Evolutionary conservation across 2,797 vertebrate species (phyloP), one percentile per base, ranked within the genome.

Genomic region (Rhincodon typus): DNA sequence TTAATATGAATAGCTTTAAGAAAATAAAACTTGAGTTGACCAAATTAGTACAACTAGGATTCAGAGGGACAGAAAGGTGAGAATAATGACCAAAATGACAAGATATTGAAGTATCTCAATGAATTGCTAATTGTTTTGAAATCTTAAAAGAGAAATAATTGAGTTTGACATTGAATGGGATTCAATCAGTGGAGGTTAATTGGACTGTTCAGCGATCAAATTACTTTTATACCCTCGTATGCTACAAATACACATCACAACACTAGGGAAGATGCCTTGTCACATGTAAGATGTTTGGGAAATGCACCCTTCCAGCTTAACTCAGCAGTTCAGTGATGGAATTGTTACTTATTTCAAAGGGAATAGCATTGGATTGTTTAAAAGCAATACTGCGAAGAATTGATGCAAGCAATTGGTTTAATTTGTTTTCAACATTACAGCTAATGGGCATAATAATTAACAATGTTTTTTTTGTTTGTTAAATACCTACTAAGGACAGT

Each of bases 111-210:
- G 4, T 42, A 82, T 82, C 53, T 62, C 86, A 57, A 93, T 66
- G 53, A 91, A n/a, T 62, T 91, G 88, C n/a, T 62, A 91, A 94
- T 67, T n/a, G 57, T 34, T 91, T 91, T 66, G 21, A 66, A 91
- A 66, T 57, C 53, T 91, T 91, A n/a, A 91, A 66, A 66, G 30
- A 91, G 6, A 91, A 66, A n/a, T 66, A 84, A 91, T 66, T 91
- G 38, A 72, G 38, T 42, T 42, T 72, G 66, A 42, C 34, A 94
- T 70, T 94, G 66, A 94, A 46, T 72, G 23, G 67, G 42, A 27
- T 15, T 5, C 93, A 46, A 94, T 94, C 38, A 62, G 23, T 69
- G 6, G 12, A 13, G 10, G 38, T 46, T 70, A 94, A 70, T 94
- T 72, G 93, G 57, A 66, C 53, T 66, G 88, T 34, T 62, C 30